Evolutionary conservation across 2,797 vertebrate genomes (phyloP), one percentile per base, ranked within the genome.

Genomic region (Urophycis tenuis): DNA sequence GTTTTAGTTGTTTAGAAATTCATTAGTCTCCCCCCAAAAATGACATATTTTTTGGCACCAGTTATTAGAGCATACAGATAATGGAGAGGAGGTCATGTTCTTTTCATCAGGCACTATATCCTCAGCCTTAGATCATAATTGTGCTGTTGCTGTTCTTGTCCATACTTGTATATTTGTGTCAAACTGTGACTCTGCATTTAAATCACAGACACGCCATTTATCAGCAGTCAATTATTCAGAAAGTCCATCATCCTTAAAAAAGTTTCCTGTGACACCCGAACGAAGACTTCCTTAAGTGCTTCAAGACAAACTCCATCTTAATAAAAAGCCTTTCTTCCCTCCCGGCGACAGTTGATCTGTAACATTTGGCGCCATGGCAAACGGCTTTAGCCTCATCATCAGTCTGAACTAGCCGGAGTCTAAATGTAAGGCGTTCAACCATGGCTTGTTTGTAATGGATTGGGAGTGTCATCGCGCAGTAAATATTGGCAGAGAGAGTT

Each of bases 191-290:
- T 53, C 45, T 53, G 77, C 77, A 80, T 79, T 88, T 84, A 84
- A 84, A 82, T 86, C 82, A 81, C 33, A 80, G 74, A 25, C 14
- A 12, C 25, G 31, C 72, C 72, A 90, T 89, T 88, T 81, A 80
- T 88, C 80, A 86, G 73, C 82, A 78, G 83, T 72, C 76, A 60
- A 73, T 84, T 81, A 88, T 84, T 76, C 75, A 79, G 33, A 53
- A 85, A 86, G 80, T 91, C 80, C 75, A 80, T 90, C 89, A 88
- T 85, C 80, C 83, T 85, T 83, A 88, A 83, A 88, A 83, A 88
- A 83, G 77, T 74, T 81, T 25, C 25, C 70, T 77, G 71, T 84
- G 87, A 91, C 89, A 87, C 82, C 83, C 90, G 88, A 82, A 90
- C 87, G 83, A 89, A 87, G 81, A 88, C 84, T 82, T 85, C 84